Evolutionary conservation across 1,140 invertebrate species (phyloP).

Genomic region (Antheraea mylitta): DNA sequence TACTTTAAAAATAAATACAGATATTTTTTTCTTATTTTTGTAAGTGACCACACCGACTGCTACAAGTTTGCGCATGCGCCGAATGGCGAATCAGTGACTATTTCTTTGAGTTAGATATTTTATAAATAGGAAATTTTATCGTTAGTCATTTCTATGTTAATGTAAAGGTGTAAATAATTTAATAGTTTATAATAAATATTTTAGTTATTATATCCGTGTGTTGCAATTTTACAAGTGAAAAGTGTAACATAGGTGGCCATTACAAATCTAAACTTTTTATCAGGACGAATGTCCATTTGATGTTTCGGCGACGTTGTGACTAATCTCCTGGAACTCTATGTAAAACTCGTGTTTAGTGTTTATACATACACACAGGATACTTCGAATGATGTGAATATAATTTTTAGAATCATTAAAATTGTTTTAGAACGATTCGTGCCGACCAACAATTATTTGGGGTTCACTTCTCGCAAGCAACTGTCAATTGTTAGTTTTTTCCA

Average conservation of each 20-base stretch:
- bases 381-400: constrained; percentile 40
- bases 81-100: constrained; percentile 77
- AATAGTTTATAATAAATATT: constrained; percentile 40
- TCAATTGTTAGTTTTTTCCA: constrained; percentile 67
- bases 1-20: too few relatives aligned
- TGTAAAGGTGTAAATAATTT: constrained; percentile 55
- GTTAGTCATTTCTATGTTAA: constrained; percentile 67
- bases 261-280: constrained; percentile 78
- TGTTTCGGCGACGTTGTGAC: constrained; percentile 76
- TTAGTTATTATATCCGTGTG: constrained; percentile 38
- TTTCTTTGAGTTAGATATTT: constrained; percentile 75
- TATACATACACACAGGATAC: constrained; percentile 35
- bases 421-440: constrained; percentile 56
- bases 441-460: constrained; percentile 65
- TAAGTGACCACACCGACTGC: constrained; percentile 50
- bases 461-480: constrained; percentile 72
- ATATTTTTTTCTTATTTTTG: constrained; percentile 16
- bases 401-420: constrained; percentile 39
- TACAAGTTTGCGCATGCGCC: constrained; percentile 77
- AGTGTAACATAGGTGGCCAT: constrained; percentile 78
- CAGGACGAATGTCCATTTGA: constrained; percentile 77
- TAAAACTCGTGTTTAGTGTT: constrained; percentile 52
- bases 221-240: constrained; percentile 58
- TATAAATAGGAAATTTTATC: constrained; percentile 75
- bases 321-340: constrained; percentile 54